These are phyloP conservation scores for Montipora capitata DNA, from an alignment of 92 coral and sea anemone genomes.

Conservation along the genomic window DNA sequence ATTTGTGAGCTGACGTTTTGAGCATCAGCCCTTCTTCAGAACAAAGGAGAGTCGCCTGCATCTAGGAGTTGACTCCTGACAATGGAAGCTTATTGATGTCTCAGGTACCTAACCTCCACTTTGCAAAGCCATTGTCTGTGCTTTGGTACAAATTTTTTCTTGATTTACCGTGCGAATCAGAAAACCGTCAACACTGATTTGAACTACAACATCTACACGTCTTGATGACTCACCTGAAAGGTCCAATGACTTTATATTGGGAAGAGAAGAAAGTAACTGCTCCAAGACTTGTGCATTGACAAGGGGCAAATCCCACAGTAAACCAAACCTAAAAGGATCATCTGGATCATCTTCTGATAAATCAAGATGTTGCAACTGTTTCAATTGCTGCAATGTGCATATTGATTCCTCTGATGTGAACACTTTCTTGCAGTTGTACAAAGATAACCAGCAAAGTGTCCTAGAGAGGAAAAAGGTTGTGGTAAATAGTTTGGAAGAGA, in stretches of 20 bases:
- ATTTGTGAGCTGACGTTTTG: too few species aligned
- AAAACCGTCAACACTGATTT: too few species aligned
- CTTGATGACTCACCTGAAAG: constrained; percentile 21
- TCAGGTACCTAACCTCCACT: too few species aligned
- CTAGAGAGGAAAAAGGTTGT: constrained; percentile 25
- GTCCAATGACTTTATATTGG: constrained; percentile 37
- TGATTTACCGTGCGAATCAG: too few species aligned
- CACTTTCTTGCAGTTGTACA: constrained; percentile 84
- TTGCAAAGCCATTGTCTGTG: too few species aligned
- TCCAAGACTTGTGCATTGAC: constrained; percentile 7
- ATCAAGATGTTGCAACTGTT: constrained; percentile 81
- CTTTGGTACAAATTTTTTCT: too few species aligned
- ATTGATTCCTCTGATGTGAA: constrained; percentile 39
- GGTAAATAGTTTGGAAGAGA: neutral
- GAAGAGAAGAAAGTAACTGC: constrained; percentile 34
- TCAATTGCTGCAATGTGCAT: constrained; percentile 64
- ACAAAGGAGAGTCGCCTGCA: too few species aligned
- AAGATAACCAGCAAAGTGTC: constrained; percentile 73
- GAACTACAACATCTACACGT: neutral
- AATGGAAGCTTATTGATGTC: too few species aligned
- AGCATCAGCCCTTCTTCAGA: too few species aligned
- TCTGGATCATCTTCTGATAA: constrained; percentile 82
- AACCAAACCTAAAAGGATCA: constrained; percentile 63
- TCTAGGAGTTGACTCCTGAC: too few species aligned
- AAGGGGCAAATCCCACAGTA: neutral